phyloP scores from a whole-genome alignment of 2,113 vertebrate genomes.

The Catagonus wagneri region DNA sequence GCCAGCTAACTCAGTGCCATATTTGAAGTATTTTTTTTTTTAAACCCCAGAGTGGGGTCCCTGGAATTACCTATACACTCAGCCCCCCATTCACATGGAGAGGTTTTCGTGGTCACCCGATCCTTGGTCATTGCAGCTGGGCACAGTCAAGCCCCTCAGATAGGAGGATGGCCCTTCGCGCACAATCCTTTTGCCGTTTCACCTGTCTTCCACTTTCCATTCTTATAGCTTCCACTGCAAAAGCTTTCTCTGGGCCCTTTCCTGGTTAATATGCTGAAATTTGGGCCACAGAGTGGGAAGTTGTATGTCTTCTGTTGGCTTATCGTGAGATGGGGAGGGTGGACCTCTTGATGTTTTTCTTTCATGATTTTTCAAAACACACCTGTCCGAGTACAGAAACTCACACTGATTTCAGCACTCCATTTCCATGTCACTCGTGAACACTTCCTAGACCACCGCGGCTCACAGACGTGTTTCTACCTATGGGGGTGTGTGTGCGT shows the following conservation, averaged over 20 bases:
- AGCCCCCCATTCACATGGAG: rapidly evolving
- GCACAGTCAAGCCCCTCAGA: background rate
- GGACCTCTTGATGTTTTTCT: background rate
- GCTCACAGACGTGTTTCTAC: background rate
- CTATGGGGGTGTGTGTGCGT: no score
- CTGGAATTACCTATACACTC: background rate
- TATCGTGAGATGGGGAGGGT: background rate
- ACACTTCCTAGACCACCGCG: rapidly evolving
- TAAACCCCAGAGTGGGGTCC: background rate
- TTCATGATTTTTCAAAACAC: background rate
- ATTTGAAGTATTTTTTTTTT: background rate
- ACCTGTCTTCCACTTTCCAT: background rate
- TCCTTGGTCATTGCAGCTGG: background rate
- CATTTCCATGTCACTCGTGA: rapidly evolving
- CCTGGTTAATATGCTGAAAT: background rate
- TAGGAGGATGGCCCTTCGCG: rapidly evolving
- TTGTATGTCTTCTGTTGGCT: background rate
- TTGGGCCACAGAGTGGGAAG: background rate
- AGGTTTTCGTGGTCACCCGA: rapidly evolving
- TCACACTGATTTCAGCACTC: background rate
- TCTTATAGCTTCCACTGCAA: background rate
- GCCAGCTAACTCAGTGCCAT: background rate
- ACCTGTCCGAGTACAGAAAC: rapidly evolving
- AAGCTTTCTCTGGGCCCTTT: background rate
- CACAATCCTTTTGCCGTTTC: background rate